Conservation (phyloP, 2,797 vertebrate genomes). For the Lagorchestes hirsutus region DNA sequence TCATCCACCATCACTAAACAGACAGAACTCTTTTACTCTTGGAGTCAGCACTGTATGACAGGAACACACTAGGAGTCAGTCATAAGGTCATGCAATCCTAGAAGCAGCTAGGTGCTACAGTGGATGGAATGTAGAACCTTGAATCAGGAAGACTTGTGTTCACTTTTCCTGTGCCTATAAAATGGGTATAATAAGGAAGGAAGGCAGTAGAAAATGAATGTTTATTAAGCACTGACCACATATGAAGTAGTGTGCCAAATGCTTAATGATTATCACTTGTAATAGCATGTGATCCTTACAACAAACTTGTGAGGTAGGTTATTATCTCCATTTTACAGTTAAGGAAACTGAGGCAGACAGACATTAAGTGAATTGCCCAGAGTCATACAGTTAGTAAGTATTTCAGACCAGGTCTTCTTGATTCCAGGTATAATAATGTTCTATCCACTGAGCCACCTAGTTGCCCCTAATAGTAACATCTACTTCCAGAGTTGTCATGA, state of each 20-base stretch:
- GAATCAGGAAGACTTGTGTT: neutral
- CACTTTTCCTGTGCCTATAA: neutral
- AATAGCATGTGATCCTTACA: neutral
- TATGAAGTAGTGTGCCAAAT: neutral
- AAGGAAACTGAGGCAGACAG: neutral
- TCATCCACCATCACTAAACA: slow-evolving; percentile 19
- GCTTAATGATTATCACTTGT: neutral
- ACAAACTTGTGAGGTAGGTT: neutral
- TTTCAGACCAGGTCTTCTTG: neutral
- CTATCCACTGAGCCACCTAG: neutral
- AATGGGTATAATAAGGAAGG: neutral
- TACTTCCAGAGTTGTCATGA: neutral
- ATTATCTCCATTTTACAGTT: neutral
- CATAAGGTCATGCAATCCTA: neutral
- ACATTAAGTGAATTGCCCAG: neutral
- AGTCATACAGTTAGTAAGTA: neutral
- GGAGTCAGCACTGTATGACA: neutral
- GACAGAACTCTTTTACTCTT: slow-evolving; percentile 40
- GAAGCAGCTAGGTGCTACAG: neutral
- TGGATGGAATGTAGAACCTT: neutral
- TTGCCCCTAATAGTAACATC: neutral
- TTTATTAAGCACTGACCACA: neutral
- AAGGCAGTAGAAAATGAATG: neutral
- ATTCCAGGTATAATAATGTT: neutral
- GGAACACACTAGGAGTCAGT: neutral